Evolutionary conservation across 2,888 invertebrate genomes (phyloP), one percentile per base, ranked within the genome.

Genomic region (Spilarctia lutea): DNA sequence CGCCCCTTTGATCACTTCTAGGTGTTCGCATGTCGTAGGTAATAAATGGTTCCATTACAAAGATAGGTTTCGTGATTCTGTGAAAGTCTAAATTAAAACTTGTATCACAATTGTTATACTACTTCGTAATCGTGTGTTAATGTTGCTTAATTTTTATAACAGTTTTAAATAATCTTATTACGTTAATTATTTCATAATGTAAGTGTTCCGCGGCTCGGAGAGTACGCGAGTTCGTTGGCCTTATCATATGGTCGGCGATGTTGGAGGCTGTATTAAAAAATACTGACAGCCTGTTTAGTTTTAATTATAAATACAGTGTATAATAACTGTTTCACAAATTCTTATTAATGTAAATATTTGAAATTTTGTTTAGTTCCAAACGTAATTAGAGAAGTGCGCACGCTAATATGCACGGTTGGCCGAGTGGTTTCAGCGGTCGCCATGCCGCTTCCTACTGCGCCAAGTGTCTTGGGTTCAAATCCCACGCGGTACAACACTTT

Each of bases 151-250:
- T 66, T 72, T 33, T 72, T 45, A 73, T 67, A 39, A 72, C 60
- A 68, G 24, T 56, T 72, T 72, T 72, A 33, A 68, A 45, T 68
- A 20, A 16, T 45, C 52, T 73, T 68, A 48, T 69, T 68, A 65
- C 68, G 68, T 69, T 69, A 65, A 68, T 69, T 73, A 0, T 69
- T 69, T 65, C 73, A 69, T 65, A 73, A 69, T 52, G 24, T 71
- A 42, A 71, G 16, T 71, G 20, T 20, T 63, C 42, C 71, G 71
- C 42, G 60, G 63, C 27, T 71, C 63, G 45, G 18, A 71, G 71
- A 71, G 30, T 42, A 71, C 71, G 71, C 35, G 30, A 71, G 71
- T 63, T 71, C 63, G 63, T 42, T 60, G 63, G 45, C 63, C 71
- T 63, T 27, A 63, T 71, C 42, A 42, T 63, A 63, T 63, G 63